phyloP scores from a whole-genome alignment of 2,888 invertebrate genomes.

The Myopa tessellatipennis region DNA sequence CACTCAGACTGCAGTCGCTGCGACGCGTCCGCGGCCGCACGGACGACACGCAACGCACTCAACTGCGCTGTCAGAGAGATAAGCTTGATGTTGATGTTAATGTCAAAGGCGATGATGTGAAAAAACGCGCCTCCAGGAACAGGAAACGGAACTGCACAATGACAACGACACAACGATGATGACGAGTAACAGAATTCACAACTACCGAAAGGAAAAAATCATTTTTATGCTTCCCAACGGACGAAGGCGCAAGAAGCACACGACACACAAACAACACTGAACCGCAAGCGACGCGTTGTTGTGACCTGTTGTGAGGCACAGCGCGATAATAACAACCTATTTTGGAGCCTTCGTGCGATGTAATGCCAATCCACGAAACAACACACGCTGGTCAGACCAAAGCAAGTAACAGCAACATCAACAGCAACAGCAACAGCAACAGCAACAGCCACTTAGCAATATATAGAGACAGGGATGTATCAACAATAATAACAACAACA shows the following conservation, averaged over 20 bases:
- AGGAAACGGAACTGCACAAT: constrained; percentile 45
- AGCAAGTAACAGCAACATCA: constrained; percentile 44
- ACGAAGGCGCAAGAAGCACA: constrained; percentile 5
- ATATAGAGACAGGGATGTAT: constrained; percentile 37
- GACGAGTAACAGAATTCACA: constrained; percentile 15
- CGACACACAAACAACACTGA: constrained; percentile 30
- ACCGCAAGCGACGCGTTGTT: constrained; percentile 44
- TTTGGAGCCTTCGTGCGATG: constrained; percentile 55
- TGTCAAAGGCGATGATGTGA: constrained; percentile 45
- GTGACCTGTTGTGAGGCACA: constrained; percentile 25
- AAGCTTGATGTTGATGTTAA: constrained; percentile 26
- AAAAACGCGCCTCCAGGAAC: constrained; percentile 37
- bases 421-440: constrained; percentile 33
- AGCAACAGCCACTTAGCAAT: constrained; percentile 35
- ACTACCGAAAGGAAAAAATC: constrained; percentile 34
- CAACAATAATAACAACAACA: constrained; percentile 32
- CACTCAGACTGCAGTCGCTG: not conserved
- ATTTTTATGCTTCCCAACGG: constrained; percentile 43
- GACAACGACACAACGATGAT: constrained; percentile 39
- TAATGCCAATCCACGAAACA: constrained; percentile 55
- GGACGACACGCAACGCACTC: constrained; percentile 26
- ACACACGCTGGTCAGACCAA: constrained; percentile 48
- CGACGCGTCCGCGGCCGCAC: not conserved
- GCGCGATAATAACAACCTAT: constrained; percentile 52
- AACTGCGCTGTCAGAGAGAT: constrained; percentile 29